Conservation (phyloP, 2,888 invertebrate species). For the Palloptera scutellata region DNA sequence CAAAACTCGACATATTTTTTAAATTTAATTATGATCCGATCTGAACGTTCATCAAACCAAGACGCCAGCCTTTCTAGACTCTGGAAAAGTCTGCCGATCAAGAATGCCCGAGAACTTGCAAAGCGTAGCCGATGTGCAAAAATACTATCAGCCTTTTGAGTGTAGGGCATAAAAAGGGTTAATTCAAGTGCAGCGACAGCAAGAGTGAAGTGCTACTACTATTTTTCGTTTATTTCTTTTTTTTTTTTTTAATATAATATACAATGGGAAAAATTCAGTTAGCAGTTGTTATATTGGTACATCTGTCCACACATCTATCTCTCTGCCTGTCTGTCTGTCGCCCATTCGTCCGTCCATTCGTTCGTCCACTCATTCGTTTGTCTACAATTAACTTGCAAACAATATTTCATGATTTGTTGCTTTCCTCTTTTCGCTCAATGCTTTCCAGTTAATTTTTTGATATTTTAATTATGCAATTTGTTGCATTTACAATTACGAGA, state of each 20-base stretch:
- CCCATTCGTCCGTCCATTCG: not conserved
- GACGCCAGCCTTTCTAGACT: too few species aligned
- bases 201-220: slow-evolving; percentile 20
- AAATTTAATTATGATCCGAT: too few species aligned
- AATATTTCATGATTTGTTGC: slow-evolving; percentile 5
- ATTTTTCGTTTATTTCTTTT: too few species aligned
- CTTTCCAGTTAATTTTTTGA: slow-evolving; percentile 26
- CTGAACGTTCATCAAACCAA: too few species aligned
- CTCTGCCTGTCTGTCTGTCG: not conserved
- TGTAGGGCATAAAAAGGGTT: slow-evolving; percentile 19
- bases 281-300: not conserved
- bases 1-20: too few species aligned
- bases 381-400: slow-evolving; percentile 36
- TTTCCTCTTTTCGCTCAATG: not conserved
- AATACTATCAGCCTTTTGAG: too few species aligned
- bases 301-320: not conserved
- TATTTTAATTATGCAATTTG: slow-evolving; percentile 21
- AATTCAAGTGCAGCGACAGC: slow-evolving; percentile 25
- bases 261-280: not conserved
- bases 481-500: too few species aligned
- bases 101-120: too few species aligned
- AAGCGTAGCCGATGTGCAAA: too few species aligned
- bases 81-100: too few species aligned
- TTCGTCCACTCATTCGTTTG: slow-evolving; percentile 23
- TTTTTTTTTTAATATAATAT: too few species aligned